These are phyloP conservation scores for Cichlasoma orientale DNA, from an alignment of 2,797 vertebrate species.

Conservation along the genomic window DNA sequence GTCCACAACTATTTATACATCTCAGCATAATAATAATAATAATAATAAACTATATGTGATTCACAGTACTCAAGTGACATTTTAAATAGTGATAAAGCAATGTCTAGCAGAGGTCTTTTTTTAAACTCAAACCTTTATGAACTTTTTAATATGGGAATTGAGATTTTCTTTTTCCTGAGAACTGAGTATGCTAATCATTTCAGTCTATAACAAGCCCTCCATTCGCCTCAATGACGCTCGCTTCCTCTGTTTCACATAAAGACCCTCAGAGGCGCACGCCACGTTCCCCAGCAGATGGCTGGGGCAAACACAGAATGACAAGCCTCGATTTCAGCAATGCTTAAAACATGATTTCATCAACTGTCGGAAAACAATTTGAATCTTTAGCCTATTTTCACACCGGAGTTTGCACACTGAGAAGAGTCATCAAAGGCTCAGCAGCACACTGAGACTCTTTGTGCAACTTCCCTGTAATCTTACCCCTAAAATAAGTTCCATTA, in stretches of 20 bases:
- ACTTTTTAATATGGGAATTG: slow-evolving; percentile 42
- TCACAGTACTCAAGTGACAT: not conserved
- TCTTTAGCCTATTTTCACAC: slow-evolving; percentile 65
- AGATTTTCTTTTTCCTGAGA: slow-evolving; percentile 28
- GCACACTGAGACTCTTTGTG: slow-evolving; percentile 19
- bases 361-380: slow-evolving; percentile 55
- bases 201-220: slow-evolving; percentile 55
- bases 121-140: slow-evolving; percentile 37
- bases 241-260: slow-evolving; percentile 62
- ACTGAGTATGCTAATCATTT: slow-evolving; percentile 61
- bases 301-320: slow-evolving; percentile 60
- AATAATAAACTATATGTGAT: not conserved
- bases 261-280: slow-evolving; percentile 60
- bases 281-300: slow-evolving; percentile 71
- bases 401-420: slow-evolving; percentile 15
- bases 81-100: slow-evolving; percentile 11
- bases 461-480: slow-evolving; percentile 19
- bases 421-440: slow-evolving; percentile 35
- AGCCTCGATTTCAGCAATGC: slow-evolving; percentile 61
- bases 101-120: slow-evolving; percentile 14
- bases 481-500: slow-evolving; percentile 17
- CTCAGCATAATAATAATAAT: not conserved
- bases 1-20: slow-evolving; percentile 1
- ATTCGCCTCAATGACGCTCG: slow-evolving; percentile 32
- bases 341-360: slow-evolving; percentile 64